Conservation (phyloP, 1,140 invertebrate species). For the Drosophila willistoni region DNA sequence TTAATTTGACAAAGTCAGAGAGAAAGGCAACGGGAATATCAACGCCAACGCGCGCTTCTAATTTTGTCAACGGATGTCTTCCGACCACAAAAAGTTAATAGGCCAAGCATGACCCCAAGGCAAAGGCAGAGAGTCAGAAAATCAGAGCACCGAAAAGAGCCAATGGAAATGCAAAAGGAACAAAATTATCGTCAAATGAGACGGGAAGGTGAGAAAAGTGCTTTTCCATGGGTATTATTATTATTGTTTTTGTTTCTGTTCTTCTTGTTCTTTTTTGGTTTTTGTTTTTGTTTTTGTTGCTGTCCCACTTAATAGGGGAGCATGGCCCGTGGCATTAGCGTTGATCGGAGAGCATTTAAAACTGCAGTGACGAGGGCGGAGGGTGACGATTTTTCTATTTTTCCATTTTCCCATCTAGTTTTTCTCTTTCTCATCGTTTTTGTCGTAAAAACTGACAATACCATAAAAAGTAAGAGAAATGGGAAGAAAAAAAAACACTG, state of each 20-base stretch:
- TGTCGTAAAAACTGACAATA: slow-evolving; percentile 70
- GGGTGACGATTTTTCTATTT: slow-evolving; percentile 33
- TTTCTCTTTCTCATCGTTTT: background rate
- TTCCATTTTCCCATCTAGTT: background rate
- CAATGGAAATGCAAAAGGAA: slow-evolving; percentile 12
- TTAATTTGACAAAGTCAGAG: slow-evolving; percentile 65
- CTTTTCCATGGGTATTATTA: slow-evolving; percentile 19
- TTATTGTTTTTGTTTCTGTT: slow-evolving; percentile 16
- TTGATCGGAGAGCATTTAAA: slow-evolving; percentile 72
- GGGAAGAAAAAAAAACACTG: background rate
- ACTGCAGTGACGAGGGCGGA: slow-evolving; percentile 43
- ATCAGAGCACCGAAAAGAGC: slow-evolving; percentile 12
- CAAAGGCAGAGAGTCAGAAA: slow-evolving; percentile 13
- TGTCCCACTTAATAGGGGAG: slow-evolving; percentile 51
- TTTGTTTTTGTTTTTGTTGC: slow-evolving; percentile 35
- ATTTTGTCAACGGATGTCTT: slow-evolving; percentile 74
- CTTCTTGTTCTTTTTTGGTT: slow-evolving; percentile 35
- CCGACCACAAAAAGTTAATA: slow-evolving; percentile 76
- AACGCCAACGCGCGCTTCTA: slow-evolving; percentile 69
- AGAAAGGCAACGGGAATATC: background rate
- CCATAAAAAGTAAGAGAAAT: slow-evolving; percentile 31
- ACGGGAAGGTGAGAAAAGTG: slow-evolving; percentile 76
- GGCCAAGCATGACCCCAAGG: slow-evolving; percentile 66
- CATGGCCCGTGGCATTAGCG: slow-evolving; percentile 55
- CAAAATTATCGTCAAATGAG: slow-evolving; percentile 43